Conservation (phyloP, 2,888 invertebrate genomes). For the Stictocephala bisonia region DNA sequence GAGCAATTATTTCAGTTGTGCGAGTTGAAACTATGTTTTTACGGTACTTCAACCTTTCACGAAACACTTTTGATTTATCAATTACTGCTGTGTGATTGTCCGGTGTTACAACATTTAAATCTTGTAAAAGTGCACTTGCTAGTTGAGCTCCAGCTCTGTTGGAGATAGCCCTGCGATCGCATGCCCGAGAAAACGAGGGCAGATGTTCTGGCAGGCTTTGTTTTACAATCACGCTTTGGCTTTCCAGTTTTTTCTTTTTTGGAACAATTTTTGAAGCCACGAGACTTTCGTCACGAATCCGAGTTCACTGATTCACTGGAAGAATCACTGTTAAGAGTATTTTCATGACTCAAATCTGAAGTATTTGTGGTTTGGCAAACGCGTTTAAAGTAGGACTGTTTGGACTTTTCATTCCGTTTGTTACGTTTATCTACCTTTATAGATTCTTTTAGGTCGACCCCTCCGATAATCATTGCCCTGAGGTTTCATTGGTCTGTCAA, state of each 20-base stretch:
- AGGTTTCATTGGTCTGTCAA: background rate
- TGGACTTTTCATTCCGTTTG: background rate
- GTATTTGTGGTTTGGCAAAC: background rate
- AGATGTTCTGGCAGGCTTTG: background rate
- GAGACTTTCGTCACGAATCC: background rate
- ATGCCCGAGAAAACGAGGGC: background rate
- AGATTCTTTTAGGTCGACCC: background rate
- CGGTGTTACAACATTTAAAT: slow-evolving; percentile 6
- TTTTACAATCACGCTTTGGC: background rate
- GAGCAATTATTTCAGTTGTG: background rate
- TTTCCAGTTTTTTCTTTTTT: background rate
- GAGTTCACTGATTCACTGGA: background rate
- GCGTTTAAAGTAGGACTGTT: background rate
- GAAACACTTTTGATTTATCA: slow-evolving; percentile 18
- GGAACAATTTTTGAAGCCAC: background rate
- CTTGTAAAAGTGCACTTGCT: slow-evolving; percentile 1
- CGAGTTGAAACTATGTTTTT: slow-evolving; percentile 12
- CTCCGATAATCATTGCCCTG: background rate
- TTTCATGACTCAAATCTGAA: background rate
- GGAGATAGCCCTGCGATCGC: background rate
- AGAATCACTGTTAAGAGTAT: background rate
- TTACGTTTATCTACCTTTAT: background rate
- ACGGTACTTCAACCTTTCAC: slow-evolving; percentile 23
- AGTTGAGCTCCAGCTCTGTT: background rate
- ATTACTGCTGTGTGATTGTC: slow-evolving; percentile 25